Evolutionary conservation across 2,797 vertebrate species (phyloP), one percentile per base, ranked within the genome.

Genomic region (Phaenicophaeus curvirostris): DNA sequence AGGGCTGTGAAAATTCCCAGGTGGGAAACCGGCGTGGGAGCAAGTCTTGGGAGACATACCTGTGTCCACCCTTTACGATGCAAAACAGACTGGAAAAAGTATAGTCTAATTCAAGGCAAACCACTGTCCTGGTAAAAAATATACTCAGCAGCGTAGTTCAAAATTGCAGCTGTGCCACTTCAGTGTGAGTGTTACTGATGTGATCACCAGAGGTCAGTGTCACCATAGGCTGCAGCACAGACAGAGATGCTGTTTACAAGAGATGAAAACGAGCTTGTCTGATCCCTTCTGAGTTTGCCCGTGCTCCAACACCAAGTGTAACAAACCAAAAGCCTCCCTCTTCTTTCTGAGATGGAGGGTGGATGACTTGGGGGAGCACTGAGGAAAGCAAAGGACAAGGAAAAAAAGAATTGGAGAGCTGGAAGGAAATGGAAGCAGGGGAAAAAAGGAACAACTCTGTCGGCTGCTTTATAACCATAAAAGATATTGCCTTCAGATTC

Each of bases 201-300:
- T 87, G 96, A 95, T 96, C 94, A 96, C 93, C 94, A 97, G 95
- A 96, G 96, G 96, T 96, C 96, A 96, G 95, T 96, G 94, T 96
- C 95, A 96, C 94, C 95, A 96, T 89, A 90, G 90, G 85, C 91
- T 94, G 83, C 85, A 81, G 89, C 19, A 0, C 72, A 44, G 66
- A 35, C 15, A 27, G 25, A 84, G 46, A 54, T n/a, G 62, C 51
- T 68, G 66, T 28, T 57, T 63, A 12, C 20, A 69, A 57, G 85
- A 75, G 54, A 84, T 50, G 63, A 75, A 88, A 92, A 90, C 7
- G 19, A 72, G 66, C 48, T 94, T 8, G 25, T 31, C 58, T 48
- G 73, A 88, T 93, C 48, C 39, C 69, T 83, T 41, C 91, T 78
- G 81, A 89, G 67, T 78, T 81, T 67, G 55, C 73, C 79, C 6